Evolutionary conservation across 2,113 vertebrate species (phyloP).

Genomic region (Cyanoliseus patagonus): DNA sequence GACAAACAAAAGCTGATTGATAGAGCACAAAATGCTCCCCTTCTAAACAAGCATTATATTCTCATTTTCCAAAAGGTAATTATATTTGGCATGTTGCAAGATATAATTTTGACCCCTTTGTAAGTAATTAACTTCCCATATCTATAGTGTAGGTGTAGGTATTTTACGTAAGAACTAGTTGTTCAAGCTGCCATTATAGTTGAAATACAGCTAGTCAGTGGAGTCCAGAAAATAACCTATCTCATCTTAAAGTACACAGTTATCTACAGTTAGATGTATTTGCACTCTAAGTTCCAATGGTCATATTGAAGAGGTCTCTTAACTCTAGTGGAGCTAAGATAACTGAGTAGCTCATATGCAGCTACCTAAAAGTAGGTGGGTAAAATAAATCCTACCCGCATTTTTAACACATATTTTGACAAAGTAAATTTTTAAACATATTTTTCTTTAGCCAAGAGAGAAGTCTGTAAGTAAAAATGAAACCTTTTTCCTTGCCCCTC

Average conservation of each 20-base stretch:
- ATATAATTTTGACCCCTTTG: neutral
- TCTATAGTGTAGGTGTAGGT: neutral
- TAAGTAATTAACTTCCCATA: neutral
- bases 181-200: neutral
- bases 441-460: neutral
- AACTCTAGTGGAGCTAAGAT: neutral
- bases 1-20: neutral
- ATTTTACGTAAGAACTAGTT: neutral
- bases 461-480: neutral
- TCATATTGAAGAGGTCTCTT: neutral
- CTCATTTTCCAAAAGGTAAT: neutral
- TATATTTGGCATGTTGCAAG: neutral
- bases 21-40: neutral
- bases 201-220: neutral
- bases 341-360: neutral
- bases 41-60: neutral
- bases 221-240: neutral
- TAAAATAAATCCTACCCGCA: neutral
- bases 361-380: neutral
- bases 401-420: neutral
- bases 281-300: neutral
- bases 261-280: neutral
- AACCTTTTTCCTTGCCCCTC: neutral
- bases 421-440: neutral
- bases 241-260: neutral